Evolutionary conservation across 92 coral and sea anemone species (phyloP).

Genomic region (Pocillopora meandrina): DNA sequence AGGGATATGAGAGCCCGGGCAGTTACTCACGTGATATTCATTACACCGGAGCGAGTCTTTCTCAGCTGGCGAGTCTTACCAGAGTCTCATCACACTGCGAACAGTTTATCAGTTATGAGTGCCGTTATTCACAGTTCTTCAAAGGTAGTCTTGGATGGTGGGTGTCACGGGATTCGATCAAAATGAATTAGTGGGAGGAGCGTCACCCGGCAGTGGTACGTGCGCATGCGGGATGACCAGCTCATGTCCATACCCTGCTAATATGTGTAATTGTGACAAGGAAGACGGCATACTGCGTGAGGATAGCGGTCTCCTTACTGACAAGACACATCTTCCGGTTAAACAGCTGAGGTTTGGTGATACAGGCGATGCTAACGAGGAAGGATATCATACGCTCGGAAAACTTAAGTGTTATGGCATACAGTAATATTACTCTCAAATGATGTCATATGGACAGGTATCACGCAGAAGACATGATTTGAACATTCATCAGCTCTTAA

Average conservation of each 20-base stretch:
- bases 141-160: not conserved
- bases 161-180: not conserved
- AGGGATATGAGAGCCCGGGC: slow-evolving; percentile 2
- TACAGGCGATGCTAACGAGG: not conserved
- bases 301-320: slow-evolving; percentile 50
- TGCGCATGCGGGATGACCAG: slow-evolving; percentile 73
- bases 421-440: too few relatives aligned
- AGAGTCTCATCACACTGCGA: slow-evolving; percentile 45
- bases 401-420: slow-evolving; percentile 49
- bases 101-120: slow-evolving; percentile 54
- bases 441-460: too few relatives aligned
- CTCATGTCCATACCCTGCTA: not conserved
- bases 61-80: slow-evolving; percentile 49
- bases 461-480: too few relatives aligned
- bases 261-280: not conserved
- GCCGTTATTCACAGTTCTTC: not conserved
- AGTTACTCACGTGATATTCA: slow-evolving; percentile 24
- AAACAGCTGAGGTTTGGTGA: slow-evolving; percentile 54
- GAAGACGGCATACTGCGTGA: slow-evolving; percentile 30
- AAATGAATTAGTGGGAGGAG: slow-evolving; percentile 18
- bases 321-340: slow-evolving; percentile 41
- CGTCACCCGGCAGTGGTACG: slow-evolving; percentile 39
- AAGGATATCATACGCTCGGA: slow-evolving; percentile 50
- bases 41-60: slow-evolving; percentile 37
- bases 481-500: too few relatives aligned